Base-by-base conservation (phyloP, 2,888 invertebrate species). In the Ichneumoninae sp. region DNA sequence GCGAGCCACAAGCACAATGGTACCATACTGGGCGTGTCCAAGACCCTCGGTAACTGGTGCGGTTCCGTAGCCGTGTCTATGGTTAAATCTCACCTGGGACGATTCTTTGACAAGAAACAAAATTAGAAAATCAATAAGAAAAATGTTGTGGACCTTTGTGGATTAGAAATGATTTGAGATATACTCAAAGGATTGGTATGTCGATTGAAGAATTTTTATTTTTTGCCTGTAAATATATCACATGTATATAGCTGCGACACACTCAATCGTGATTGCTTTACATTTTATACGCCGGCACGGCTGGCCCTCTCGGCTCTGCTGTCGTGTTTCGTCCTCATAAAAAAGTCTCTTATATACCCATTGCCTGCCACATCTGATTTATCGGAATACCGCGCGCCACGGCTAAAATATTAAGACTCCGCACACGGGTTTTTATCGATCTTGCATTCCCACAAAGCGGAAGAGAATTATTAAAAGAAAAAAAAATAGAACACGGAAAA, bases 21-120 rank as follows among this genome's bases (percentile, higher is more conserved):
- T 89, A 91, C 91, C 91, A 89, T 91, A 83, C 79, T 36, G 71
- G 79, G 50, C 57, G 36, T 77, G 83, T 83, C 86, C 84, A 86
- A 87, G 87, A 88, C 90, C 90, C 92, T 10, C 10, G 40, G 40
- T 10, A 40, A 40, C 10, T 40, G 2, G 8, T 40, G 40, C 8
- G 40, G 40, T 40, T 10, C 10, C 40, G 40, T 40, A 40, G 5
- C 10, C 2, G 10, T 40, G 40, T 8, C 40, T 10, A 40, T 40
- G 40, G 1, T 47, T 16, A 13, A 47, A 47, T 16, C 16, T 47
- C 16, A 47, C 4, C 44, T 16, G 16, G 44, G 16, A 47, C 44
- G 44, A 3, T 47, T 47, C 16, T 16, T 47, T 13, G 44, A 16
- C 44, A 16, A 47, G 16, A 47, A 44, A 47, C 16, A 47, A 47